Base-by-base conservation (phyloP, 2,888 invertebrate genomes). In the Chrysolina haemoptera region DNA sequence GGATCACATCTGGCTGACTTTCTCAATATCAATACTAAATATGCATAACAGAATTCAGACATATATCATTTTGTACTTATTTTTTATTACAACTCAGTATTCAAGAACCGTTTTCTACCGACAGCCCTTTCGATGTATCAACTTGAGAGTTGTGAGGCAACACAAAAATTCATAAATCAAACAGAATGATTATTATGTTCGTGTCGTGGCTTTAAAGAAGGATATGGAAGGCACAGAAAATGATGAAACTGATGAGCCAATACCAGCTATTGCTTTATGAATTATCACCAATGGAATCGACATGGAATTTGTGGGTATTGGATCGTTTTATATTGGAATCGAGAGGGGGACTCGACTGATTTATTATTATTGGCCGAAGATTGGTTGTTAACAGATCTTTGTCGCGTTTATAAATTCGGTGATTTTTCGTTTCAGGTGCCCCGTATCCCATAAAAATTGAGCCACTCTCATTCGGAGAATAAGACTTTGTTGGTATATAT, bases 301-400 rank as follows among this genome's bases (percentile, higher is more conserved):
- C 48, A 8, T 48, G 14, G 48, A 48, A 48, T 48, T 8, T 12
- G 0, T 48, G 4, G 48, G 9, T n/a, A 18, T 53, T 48, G 18
- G 18, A 53, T 18, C 20, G 53, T 18, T 53, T 16, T 53, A 16
- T 53, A 53, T 53, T 53, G 53, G 20, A 20, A 53, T 53, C 53
- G 53, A 53, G 53, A 53, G 53, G 18, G 53, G 5, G 11, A 53
- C 53, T 53, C 53, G 18, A 53, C 18, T 53, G 53, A 53, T 53
- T 53, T 53, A 53, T 16, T 53, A 16, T 53, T 53, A 48, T 53
- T 11, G n/a, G 18, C 53, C 53, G 18, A n/a, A 53, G 53, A 53
- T 53, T 53, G 53, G 53, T 53, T 53, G 53, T 53, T 53, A 53
- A 53, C 53, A 11, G 53, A 53, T 16, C 53, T 53, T 53, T 16